Evolutionary conservation across 2,888 invertebrate species (phyloP), one percentile per base, ranked within the genome.

Genomic region (Sminthurinus aureus): DNA sequence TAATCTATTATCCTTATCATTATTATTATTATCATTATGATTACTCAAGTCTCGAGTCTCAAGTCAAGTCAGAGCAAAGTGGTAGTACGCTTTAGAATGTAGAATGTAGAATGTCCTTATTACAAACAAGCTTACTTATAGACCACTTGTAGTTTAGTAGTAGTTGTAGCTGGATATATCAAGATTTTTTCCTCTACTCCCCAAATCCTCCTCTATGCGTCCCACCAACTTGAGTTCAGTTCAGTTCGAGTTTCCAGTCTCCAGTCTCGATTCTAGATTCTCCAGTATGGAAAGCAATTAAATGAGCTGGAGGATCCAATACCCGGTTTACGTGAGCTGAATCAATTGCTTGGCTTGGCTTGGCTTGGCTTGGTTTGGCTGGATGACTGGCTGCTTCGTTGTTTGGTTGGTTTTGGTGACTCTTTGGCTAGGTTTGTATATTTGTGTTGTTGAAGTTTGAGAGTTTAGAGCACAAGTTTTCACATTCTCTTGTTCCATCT

Each of bases 281-380:
- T 38, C 38, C 38, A 38, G 22, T 67, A 71, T 0, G 71, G 24
- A 71, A 71, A 71, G 71, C 71, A 71, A 71, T 71, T 71, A 71
- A 71, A 71, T 0, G 71, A 71, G 26, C 26, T 71, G 71, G 71
- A 71, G 24, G 24, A 15, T 24, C 24, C 26, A 22, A 71, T 24
- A 24, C 22, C 71, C 24, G 24, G 24, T 67, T 51, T 71, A 71
- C 71, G 71, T 71, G 71, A 71, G 71, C 22, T 24, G 71, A 71
- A 71, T 71, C 71, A 71, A 71, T 71, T 71, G n/a, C 67, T 26
- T 71, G 26, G 24, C 24, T 66, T 58, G 9, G 11, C 58, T 58
- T n/a, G n/a, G n/a, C n/a, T n/a, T n/a, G n/a, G n/a, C n/a, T n/a
- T n/a, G n/a, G n/a, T n/a, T n/a, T n/a, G n/a, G n/a, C n/a, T n/a